Evolutionary conservation across 2,888 invertebrate genomes (phyloP).

Genomic region (Pseudolycoriella hygida): DNA sequence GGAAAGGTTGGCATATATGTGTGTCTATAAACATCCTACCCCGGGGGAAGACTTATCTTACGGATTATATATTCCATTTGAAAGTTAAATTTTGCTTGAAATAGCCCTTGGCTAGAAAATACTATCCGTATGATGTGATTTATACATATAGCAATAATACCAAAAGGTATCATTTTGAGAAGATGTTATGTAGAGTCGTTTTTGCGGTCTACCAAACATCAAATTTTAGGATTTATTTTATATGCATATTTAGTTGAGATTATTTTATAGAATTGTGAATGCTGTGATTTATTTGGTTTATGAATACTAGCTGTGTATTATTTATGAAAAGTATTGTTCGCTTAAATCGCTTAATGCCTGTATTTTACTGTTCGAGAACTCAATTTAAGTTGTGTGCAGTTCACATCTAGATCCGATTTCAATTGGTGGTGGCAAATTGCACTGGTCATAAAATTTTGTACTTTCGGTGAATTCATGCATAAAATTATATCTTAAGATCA

Average conservation of each 20-base stretch:
- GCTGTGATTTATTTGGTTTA: neutral
- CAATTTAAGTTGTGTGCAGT: too few species aligned
- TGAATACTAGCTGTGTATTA: neutral
- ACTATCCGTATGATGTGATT: slow-evolving; percentile 4
- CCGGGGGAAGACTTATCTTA: slow-evolving; percentile 2
- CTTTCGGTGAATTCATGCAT: too few species aligned
- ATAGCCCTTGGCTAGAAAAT: slow-evolving; percentile 13
- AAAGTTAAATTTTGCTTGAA: slow-evolving; percentile 29
- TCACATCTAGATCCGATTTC: too few species aligned
- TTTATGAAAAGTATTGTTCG: neutral
- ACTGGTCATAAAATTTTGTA: too few species aligned
- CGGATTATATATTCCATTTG: slow-evolving; percentile 17
- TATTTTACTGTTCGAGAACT: too few species aligned
- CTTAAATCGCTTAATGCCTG: neutral
- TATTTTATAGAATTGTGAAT: neutral
- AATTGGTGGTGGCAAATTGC: too few species aligned
- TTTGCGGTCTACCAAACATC: slow-evolving; percentile 1
- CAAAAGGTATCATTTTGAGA: neutral
- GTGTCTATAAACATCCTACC: neutral
- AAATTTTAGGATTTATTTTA: slow-evolving; percentile 1
- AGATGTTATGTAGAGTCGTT: neutral
- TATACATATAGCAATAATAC: neutral
- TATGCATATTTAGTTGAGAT: slow-evolving; percentile 1
- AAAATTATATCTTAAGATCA: too few species aligned
- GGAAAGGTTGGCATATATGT: neutral